Evolutionary conservation across 1,140 invertebrate species (phyloP), one percentile per base, ranked within the genome.

Genomic region (Tigriopus japonicus): DNA sequence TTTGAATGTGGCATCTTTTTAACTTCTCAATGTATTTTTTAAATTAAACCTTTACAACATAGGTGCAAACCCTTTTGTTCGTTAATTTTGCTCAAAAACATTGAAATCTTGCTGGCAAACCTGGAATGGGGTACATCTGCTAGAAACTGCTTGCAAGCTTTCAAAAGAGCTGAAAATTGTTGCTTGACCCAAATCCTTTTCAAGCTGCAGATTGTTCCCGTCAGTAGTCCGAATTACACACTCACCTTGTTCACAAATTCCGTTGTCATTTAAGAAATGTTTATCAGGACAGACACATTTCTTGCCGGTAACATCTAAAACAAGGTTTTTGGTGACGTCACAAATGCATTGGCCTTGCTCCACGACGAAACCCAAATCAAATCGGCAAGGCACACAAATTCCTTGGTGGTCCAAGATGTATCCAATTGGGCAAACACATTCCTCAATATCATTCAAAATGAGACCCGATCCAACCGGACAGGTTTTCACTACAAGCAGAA

Each of bases 311-410:
- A 84, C 82, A 35, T 83, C 79, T 12, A 82, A 80, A 65, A 84
- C 79, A n/a, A 86, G 73, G 6, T 81, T 86, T 63, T 79, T 66
- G 28, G 63, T 51, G 6, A 62, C 59, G 55, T 68, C 84, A 67
- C 86, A 90, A 0, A 87, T 80, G 65, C 86, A 90, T 15, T 80
- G 78, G 7, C 86, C 86, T 52, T 80, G 75, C 63, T 86, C 84
- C 7, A 88, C 73, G 54, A 81, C 78, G 66, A 81, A 82, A 43
- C 68, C 68, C 62, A 65, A 45, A 41, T 66, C 66, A 19, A 54
- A 23, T 12, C 45, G 63, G 35, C 66, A 67, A 1, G 62, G 78
- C 0, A 80, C 75, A 66, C 86, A 90, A 64, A 84, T 78, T 23
- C 85, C 84, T 62, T 80, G 77, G 28, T 80, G 75, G 65, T 86